Conservation (phyloP, 2,113 vertebrate genomes). For the Catharus fuscescens region DNA sequence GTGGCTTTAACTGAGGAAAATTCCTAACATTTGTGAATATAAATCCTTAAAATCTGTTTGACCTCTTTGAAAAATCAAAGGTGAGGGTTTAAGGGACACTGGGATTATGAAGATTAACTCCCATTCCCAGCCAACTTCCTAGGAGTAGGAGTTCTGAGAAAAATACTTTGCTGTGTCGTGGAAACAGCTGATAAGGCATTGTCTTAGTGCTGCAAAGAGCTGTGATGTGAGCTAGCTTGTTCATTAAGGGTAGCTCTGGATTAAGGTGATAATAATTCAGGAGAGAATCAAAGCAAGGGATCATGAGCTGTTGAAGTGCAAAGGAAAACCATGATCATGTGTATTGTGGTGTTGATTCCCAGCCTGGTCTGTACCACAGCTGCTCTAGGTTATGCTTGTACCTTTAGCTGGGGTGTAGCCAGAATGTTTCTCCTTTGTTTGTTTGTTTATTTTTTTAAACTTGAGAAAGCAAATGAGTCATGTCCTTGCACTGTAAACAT, state of each 20-base stretch:
- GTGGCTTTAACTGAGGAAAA: conserved; percentile 33
- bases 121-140: conserved; percentile 47
- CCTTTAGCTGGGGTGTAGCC: neutral
- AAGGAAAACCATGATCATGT: neutral
- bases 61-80: conserved; percentile 62
- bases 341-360: neutral
- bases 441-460: neutral
- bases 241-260: neutral
- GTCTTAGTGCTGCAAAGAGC: neutral
- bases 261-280: neutral
- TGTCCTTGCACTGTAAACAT: neutral
- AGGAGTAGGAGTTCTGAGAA: conserved; percentile 14
- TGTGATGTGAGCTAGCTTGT: neutral
- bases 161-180: conserved; percentile 6
- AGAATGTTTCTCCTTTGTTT: neutral
- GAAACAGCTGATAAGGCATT: neutral
- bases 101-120: conserved; percentile 70
- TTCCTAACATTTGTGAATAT: conserved; percentile 50
- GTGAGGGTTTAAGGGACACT: conserved; percentile 49
- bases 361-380: neutral
- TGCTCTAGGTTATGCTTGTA: neutral
- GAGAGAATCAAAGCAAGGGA: neutral
- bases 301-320: neutral
- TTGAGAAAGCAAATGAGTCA: neutral
- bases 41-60: conserved; percentile 59